Evolutionary conservation across 2,888 invertebrate genomes (phyloP).

Genomic region (Ecdyonurus torrentis): DNA sequence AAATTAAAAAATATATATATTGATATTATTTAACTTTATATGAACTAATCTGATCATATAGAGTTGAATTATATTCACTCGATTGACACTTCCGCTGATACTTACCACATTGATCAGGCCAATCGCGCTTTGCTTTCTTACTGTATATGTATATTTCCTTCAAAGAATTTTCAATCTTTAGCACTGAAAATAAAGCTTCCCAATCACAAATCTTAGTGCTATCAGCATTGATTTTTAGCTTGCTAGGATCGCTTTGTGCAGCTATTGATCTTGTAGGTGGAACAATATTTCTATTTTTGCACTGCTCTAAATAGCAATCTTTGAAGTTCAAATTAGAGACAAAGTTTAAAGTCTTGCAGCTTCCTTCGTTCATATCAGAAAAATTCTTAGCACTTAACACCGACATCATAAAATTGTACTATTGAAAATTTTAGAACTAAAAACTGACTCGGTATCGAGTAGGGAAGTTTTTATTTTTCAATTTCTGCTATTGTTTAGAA

Average conservation of each 20-base stretch:
- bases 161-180: background rate
- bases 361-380: background rate
- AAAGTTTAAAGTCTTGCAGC: background rate
- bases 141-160: background rate
- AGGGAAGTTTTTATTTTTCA: too few species aligned
- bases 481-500: background rate
- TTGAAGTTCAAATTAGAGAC: too few species aligned
- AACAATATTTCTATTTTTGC: background rate
- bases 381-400: too few species aligned
- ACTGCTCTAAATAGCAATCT: conserved; percentile 1
- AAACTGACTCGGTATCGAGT: too few species aligned
- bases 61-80: too few species aligned
- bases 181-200: background rate
- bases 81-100: too few species aligned
- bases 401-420: too few species aligned
- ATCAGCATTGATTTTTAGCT: background rate
- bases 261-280: background rate
- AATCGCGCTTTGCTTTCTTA: background rate
- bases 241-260: background rate
- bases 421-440: too few species aligned
- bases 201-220: background rate
- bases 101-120: background rate
- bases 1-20: background rate
- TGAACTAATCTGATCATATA: too few species aligned
- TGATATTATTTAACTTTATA: background rate